Conservation (phyloP, 1,140 invertebrate species). For the Zaprionus gabonicus region DNA sequence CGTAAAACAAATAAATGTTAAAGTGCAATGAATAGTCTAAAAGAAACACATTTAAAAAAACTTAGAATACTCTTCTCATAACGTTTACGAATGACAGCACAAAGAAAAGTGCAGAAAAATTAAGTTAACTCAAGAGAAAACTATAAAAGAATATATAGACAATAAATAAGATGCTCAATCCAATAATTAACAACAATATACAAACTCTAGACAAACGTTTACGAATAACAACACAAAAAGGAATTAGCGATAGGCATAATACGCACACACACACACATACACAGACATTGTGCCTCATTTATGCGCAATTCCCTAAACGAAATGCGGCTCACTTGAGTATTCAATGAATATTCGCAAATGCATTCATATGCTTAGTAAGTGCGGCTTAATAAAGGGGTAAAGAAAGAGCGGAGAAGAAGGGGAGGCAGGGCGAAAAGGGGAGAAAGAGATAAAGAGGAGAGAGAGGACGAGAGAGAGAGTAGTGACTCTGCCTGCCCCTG, state of each 20-base stretch:
- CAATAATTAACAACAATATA: background rate
- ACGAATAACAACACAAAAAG: background rate
- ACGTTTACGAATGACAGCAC: background rate
- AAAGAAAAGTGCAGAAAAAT: background rate
- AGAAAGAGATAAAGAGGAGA: background rate
- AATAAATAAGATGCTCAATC: background rate
- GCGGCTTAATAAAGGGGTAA: background rate
- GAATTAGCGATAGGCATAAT: background rate
- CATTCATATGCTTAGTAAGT: constrained; percentile 17
- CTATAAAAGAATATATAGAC: background rate
- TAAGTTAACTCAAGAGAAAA: background rate
- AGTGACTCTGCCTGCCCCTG: background rate
- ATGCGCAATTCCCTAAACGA: background rate
- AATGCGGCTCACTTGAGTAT: background rate
- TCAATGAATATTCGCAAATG: constrained; percentile 1
- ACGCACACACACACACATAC: background rate
- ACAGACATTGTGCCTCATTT: background rate
- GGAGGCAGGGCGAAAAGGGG: background rate
- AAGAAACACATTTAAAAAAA: no score
- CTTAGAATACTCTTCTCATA: no score
- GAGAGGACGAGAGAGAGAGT: background rate
- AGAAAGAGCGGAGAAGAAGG: background rate
- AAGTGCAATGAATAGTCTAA: no score
- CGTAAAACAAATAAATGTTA: background rate
- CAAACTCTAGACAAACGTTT: background rate